Conservation (phyloP, 2,113 vertebrate species). For the Tragelaphus strepsiceros region DNA sequence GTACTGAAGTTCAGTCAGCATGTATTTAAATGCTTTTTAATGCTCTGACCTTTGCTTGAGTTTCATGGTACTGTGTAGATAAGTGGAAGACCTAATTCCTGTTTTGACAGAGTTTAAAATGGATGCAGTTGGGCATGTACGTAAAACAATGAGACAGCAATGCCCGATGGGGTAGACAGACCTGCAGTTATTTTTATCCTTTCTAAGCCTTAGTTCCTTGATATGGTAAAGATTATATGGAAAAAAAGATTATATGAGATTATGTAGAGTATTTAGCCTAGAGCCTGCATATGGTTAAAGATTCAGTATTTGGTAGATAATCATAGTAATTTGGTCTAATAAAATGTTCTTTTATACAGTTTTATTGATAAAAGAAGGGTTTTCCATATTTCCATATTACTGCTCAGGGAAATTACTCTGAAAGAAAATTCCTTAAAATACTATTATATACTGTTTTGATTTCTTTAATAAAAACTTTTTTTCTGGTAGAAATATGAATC, state of each 20-base stretch:
- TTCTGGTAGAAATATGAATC: not conserved
- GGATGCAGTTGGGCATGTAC: not conserved
- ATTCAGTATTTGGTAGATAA: not conserved
- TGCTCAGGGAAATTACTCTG: not conserved
- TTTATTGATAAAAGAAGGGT: not conserved
- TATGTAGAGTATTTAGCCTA: not conserved
- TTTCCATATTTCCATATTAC: not conserved
- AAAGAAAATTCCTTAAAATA: not conserved
- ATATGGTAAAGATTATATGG: not conserved
- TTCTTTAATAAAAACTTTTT: not conserved
- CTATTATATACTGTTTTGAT: not conserved
- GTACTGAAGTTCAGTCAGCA: not conserved
- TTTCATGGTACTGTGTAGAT: not conserved
- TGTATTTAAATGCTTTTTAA: conserved; percentile 21
- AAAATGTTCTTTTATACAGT: not conserved
- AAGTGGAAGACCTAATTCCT: not conserved
- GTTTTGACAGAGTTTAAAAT: conserved; percentile 11
- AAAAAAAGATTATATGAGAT: not conserved
- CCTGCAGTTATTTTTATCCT: not conserved
- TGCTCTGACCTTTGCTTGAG: not conserved
- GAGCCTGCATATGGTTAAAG: not conserved
- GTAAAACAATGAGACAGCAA: not conserved
- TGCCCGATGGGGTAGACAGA: not conserved
- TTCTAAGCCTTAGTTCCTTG: not conserved
- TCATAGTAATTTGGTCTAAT: not conserved